Conservation (phyloP, 2,113 vertebrate species). For the Pontoporia blainvillei region DNA sequence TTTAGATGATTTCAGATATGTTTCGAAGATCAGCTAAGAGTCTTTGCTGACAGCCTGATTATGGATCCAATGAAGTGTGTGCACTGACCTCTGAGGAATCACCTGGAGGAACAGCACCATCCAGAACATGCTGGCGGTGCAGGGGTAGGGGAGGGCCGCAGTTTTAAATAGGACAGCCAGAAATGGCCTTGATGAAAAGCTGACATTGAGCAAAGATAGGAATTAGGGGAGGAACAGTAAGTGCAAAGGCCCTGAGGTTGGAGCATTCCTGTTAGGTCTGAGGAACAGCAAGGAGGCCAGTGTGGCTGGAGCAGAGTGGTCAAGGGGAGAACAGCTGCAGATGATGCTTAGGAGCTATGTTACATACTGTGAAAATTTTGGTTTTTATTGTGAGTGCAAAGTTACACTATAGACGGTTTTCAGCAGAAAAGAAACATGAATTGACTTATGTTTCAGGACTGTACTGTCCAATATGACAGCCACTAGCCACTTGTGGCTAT, state of each 20-base stretch:
- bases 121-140: not conserved
- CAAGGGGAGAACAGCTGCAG: no score
- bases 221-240: not conserved
- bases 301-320: not conserved
- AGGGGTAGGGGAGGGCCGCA: not conserved
- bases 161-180: no score
- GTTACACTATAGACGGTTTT: not conserved
- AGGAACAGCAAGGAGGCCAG: not conserved
- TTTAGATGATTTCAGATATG: not conserved
- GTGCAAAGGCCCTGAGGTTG: not conserved
- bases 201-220: not conserved
- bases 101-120: not conserved
- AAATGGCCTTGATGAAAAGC: not conserved
- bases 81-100: no score
- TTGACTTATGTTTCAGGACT: not conserved
- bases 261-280: not conserved
- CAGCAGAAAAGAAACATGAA: not conserved
- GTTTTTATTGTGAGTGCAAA: not conserved
- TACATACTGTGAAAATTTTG: accelerated
- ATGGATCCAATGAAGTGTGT: not conserved
- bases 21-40: not conserved
- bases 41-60: not conserved
- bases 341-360: accelerated
- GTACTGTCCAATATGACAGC: not conserved
- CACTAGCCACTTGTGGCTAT: not conserved